These are phyloP conservation scores for Lineus longissimus DNA, from an alignment of 1,140 invertebrate species.

Conservation along the genomic window DNA sequence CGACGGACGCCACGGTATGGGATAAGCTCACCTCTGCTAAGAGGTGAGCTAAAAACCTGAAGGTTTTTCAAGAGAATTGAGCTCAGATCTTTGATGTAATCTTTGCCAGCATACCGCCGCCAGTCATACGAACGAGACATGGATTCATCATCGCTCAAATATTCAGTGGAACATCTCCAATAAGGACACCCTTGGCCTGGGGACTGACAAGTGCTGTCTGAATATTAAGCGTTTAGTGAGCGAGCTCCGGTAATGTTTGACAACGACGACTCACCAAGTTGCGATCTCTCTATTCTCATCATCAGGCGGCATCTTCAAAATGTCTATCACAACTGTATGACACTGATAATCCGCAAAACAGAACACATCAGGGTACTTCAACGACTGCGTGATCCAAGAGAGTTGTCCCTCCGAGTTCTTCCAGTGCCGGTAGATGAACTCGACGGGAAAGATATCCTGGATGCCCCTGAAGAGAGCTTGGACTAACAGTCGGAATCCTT, in stretches of 20 bases:
- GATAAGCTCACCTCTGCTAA: too few relatives aligned
- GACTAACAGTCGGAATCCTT: constrained; percentile 75
- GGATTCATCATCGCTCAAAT: too few relatives aligned
- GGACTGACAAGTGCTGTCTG: too few relatives aligned
- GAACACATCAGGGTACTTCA: constrained; percentile 84
- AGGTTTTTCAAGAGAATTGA: background rate
- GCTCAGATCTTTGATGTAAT: too few relatives aligned
- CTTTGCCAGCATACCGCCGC: too few relatives aligned
- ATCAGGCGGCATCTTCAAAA: constrained; percentile 88
- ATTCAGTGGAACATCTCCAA: too few relatives aligned
- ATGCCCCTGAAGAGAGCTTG: constrained; percentile 75
- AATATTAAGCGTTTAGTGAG: too few relatives aligned
- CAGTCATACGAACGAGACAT: too few relatives aligned
- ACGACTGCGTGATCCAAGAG: constrained; percentile 77
- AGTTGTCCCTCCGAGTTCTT: constrained; percentile 86
- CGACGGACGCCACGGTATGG: too few relatives aligned
- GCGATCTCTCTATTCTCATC: constrained; percentile 85
- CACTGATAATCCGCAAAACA: constrained; percentile 88
- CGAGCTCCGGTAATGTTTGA: too few relatives aligned
- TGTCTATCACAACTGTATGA: constrained; percentile 77
- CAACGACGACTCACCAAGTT: constrained; percentile 66
- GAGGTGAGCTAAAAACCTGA: too few relatives aligned
- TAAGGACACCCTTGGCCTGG: too few relatives aligned
- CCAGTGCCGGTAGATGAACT: constrained; percentile 85
- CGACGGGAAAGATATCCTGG: constrained; percentile 70